These are phyloP conservation scores for Mus minutoides DNA, from an alignment of 2,797 vertebrate species.

Conservation along the genomic window DNA sequence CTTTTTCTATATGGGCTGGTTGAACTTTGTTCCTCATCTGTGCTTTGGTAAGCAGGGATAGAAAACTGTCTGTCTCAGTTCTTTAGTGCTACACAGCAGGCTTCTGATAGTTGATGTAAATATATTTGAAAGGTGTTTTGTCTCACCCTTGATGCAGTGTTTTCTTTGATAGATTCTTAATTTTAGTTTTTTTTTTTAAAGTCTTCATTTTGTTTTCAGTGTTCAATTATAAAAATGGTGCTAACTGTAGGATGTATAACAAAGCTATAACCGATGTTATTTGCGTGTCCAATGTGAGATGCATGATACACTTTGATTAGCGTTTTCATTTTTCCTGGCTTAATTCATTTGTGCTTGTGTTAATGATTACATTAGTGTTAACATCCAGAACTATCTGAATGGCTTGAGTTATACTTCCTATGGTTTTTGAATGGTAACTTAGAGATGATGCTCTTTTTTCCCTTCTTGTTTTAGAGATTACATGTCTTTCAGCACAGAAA, in stretches of 20 bases:
- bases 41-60: conserved; percentile 21
- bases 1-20: conserved; percentile 37
- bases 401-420: not conserved
- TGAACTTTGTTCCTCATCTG: not conserved
- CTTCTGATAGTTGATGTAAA: conserved; percentile 1
- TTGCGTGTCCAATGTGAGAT: conserved; percentile 83
- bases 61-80: not conserved
- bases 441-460: not conserved
- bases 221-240: conserved; percentile 90
- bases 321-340: conserved; percentile 69
- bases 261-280: conserved; percentile 85
- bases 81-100: conserved; percentile 44
- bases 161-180: conserved; percentile 13
- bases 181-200: conserved; percentile 67
- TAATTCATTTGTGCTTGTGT: conserved; percentile 71
- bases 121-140: not conserved
- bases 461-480: conserved; percentile 48
- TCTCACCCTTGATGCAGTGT: not conserved
- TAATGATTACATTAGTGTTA: conserved; percentile 27
- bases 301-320: conserved; percentile 80
- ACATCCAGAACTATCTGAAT: conserved; percentile 11
- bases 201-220: conserved; percentile 77
- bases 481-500: conserved; percentile 74
- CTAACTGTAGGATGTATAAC: conserved; percentile 90
- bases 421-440: conserved; percentile 14